Evolutionary conservation across 2,113 vertebrate genomes (phyloP), one percentile per base, ranked within the genome.

Genomic region (Reinhardtius hippoglossoides): DNA sequence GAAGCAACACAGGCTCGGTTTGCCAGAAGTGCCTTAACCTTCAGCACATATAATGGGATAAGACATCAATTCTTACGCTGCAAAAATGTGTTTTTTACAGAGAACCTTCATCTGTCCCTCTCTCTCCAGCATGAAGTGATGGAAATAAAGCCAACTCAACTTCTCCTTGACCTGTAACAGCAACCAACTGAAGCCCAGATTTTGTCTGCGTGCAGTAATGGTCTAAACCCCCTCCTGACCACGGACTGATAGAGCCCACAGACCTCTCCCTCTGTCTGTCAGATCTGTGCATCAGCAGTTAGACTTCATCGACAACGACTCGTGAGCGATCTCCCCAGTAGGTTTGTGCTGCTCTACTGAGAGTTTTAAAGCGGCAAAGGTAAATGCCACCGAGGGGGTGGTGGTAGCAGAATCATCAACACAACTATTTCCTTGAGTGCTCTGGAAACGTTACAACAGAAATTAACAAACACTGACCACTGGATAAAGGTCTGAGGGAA

Each of bases 91-190:
- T 61, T 5, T 31, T 31, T 31, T 3, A 18, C 58, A 18, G 14
- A 50, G 42, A 58, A 10, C 6, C 42, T 61, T n/a, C 21, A 63
- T 42, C 65, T 52, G 27, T 12, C 20, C 31, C 20, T 54, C 18
- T 71, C 12, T 63, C 26, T 37, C 6, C 12, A 2, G 12, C 37
- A 15, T 23, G 24, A 78, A 16, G 52, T 4, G 12, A 27, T 9
- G 31, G 40, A 64, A 35, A 69, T 24, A 23, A 16, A 50, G 56
- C 23, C 71, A 35, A 6, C 31, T 31, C 14, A 42, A 59, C 56
- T 24, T 63, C 44, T 71, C 27, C 42, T 59, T 70, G 60, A 68
- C 79, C 75, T 35, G 40, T n/a, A 63, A 61, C 31, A 20, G 18
- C 66, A 2, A 44, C 26, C 35, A 5, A 16, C 9, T 12, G 15